Base-by-base conservation (phyloP, 2,888 invertebrate species). In the Leptinotarsa haldemani region DNA sequence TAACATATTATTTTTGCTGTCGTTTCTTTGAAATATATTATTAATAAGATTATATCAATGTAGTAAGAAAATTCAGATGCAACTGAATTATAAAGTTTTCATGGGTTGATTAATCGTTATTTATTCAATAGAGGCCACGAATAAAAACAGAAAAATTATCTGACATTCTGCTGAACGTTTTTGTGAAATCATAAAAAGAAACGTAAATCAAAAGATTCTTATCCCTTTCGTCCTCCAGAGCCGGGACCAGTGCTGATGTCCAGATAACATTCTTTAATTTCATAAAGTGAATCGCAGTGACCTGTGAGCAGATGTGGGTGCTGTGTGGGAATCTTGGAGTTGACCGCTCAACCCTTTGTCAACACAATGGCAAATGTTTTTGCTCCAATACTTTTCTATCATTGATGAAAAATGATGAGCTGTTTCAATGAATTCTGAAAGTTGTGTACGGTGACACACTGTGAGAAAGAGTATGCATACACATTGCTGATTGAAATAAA, bases 291-390 rank as follows among this genome's bases (percentile, higher is more conserved):
- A 75, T 79, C 74, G 74, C 79, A 74, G 77, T 77, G 79, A 77
- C 79, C 77, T 79, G 79, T 77, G 78, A 80, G 79, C 83, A 83
- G 83, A 83, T 83, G 83, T 82, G 81, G 82, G 82, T 79, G 82
- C 77, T 78, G 82, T 83, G 83, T 82, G 83, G 82, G 83, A 82
- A 75, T 72, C 63, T 66, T 47, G 50, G 47, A 53, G 67, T 79
- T 77, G 75, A 75, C 76, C 74, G 63, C 75, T 79, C 75, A 83
- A 83, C 83, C 84, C 83, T 83, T 80, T 72, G 78, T 74, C 77
- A 48, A 71, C 77, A 80, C 80, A 81, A 81, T 77, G 77, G 73
- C 78, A 81, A 78, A 81, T 80, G 79, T 83, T 83, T 82, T 82
- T 82, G 82, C 81, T 80, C 81, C 80, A 78, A 82, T 81, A 83